phyloP scores from a whole-genome alignment of 1,140 invertebrate species.

The Phocides pigmalion region DNA sequence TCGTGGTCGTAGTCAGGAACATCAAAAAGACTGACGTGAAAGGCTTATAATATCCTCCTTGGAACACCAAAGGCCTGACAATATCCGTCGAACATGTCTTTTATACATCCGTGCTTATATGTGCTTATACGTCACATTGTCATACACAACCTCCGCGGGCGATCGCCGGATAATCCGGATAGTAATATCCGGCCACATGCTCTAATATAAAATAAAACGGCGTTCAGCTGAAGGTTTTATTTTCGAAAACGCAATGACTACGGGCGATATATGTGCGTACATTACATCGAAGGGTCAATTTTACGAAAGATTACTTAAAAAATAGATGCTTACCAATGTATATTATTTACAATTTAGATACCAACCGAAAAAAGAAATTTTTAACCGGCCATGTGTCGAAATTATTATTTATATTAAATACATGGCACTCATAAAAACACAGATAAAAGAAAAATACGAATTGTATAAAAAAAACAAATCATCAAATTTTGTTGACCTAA shows the following conservation, averaged over 20 bases:
- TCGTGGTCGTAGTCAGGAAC: constrained; percentile 13
- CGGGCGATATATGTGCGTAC: no score
- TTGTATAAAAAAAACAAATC: no score
- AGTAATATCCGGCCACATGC: constrained; percentile 58
- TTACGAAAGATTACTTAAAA: no score
- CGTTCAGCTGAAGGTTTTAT: constrained; percentile 1
- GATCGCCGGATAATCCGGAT: constrained; percentile 56
- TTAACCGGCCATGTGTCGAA: no score
- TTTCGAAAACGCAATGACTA: background rate
- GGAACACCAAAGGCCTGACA: constrained; percentile 50
- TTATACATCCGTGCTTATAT: constrained; percentile 18
- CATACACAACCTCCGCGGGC: constrained; percentile 44
- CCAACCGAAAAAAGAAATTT: no score
- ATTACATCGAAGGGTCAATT: no score
- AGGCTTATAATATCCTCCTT: constrained; percentile 51
- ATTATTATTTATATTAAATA: no score
- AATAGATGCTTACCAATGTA: no score
- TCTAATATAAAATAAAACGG: constrained; percentile 36
- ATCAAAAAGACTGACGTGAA: constrained; percentile 25
- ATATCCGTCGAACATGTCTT: constrained; percentile 48
- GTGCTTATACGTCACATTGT: constrained; percentile 40
- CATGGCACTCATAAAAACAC: no score
- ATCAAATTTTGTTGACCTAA: no score
- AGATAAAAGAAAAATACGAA: no score
- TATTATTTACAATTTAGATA: no score